Evolutionary conservation across 2,888 invertebrate genomes (phyloP), one percentile per base, ranked within the genome.

Genomic region (Ferrisia virgata): DNA sequence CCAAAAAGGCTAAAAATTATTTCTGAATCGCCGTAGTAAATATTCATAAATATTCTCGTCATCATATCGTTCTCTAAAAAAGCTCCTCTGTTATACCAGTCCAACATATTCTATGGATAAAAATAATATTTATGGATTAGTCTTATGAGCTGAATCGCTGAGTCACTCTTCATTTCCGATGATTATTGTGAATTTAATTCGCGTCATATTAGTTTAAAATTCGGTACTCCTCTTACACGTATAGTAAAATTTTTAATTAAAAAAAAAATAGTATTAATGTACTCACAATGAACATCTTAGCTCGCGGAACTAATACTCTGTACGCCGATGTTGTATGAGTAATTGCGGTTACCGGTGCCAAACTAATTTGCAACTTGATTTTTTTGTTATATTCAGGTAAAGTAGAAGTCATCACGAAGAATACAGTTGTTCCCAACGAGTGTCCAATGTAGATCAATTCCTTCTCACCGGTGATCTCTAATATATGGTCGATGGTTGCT

Each of bases 361-460:
- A 43, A 22, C 85, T 85, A 31, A 86, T 83, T 82, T 86, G 86
- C 18, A 94, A 91, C 86, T 91, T 90, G 39, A 95, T 89, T 69
- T 92, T 90, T 69, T 92, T 91, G 86, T 94, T 93, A 2, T 93
- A 92, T 86, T 93, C 91, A 0, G 93, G 92, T 86, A 91, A 89
- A 25, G 92, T 90, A 0, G 93, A 92, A 80, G 94, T 90, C 87
- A 94, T 90, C 1, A 93, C 93, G 87, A 93, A 93, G 86, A 93
- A 91, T 87, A 92, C 91, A 0, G 95, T 93, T 0, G 94, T 94
- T 0, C 96, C 97, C 93, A 97, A 96, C 0, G 96, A 97, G 89
- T 97, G 96, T 0, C 97, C 97, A 72, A 96, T 90, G 88, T 96
- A 97, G 86, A 92, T 91, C 43, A 94, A 88, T 53, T 91, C 89